A percentile compares a stretch with the other conserved stretches of the same genome.
These are phyloP conservation scores for Dicycla oo DNA, from an alignment of 2,888 invertebrate species.

Conservation along the genomic window DNA sequence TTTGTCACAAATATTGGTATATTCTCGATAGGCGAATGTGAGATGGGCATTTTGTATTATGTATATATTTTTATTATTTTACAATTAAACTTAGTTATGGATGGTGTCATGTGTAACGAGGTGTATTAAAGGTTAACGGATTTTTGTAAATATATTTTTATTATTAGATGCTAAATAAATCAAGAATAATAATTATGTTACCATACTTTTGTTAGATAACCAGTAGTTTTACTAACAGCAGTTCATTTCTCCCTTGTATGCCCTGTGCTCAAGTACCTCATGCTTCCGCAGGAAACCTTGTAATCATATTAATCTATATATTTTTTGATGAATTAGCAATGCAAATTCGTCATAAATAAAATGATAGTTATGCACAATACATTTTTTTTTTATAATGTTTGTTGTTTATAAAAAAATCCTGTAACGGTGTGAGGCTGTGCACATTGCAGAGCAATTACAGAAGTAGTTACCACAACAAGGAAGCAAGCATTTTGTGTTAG, in stretches of 20 bases:
- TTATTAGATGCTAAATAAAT: slow-evolving; percentile 74
- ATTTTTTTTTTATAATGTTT: slow-evolving; percentile 44
- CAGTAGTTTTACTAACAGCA: slow-evolving; percentile 70
- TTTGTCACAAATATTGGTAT: slow-evolving; percentile 59
- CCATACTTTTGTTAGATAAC: slow-evolving; percentile 73
- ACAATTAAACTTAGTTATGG: slow-evolving; percentile 70
- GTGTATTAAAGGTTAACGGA: slow-evolving; percentile 78
- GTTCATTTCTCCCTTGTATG: slow-evolving; percentile 55
- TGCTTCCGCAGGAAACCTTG: slow-evolving; percentile 48
- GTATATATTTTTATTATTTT: slow-evolving; percentile 76
- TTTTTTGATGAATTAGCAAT: slow-evolving; percentile 41
- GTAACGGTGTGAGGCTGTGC: slow-evolving; percentile 53
- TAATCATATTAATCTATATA: slow-evolving; percentile 31
- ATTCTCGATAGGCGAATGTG: slow-evolving; percentile 67
- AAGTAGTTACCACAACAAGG: slow-evolving; percentile 23
- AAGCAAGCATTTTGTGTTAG: slow-evolving; percentile 33
- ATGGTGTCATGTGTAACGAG: slow-evolving; percentile 72
- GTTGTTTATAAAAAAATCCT: slow-evolving; percentile 30
- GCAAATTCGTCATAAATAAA: slow-evolving; percentile 36
- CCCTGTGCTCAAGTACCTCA: slow-evolving; percentile 61
- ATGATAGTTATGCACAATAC: slow-evolving; percentile 49
- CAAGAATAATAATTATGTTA: slow-evolving; percentile 78
- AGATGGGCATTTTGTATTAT: slow-evolving; percentile 79
- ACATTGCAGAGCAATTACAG: slow-evolving; percentile 5
- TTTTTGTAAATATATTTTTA: slow-evolving; percentile 87